These are phyloP conservation scores for Nycteola revayana DNA, from an alignment of 2,888 invertebrate genomes.

Conservation along the genomic window DNA sequence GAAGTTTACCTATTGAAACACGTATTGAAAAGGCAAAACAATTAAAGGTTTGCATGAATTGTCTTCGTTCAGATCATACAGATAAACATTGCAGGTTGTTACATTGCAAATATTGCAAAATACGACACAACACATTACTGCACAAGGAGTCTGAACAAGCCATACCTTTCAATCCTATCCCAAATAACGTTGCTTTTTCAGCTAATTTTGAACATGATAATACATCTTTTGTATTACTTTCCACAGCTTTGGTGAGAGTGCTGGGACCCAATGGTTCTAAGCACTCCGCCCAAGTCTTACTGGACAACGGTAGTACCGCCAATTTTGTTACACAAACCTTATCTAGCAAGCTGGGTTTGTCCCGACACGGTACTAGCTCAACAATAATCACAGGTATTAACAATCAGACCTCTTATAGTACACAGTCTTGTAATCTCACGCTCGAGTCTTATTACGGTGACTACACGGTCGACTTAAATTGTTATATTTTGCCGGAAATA, in stretches of 20 bases:
- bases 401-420: slow-evolving; percentile 8
- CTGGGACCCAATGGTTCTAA: neutral
- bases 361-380: slow-evolving; percentile 6
- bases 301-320: slow-evolving; percentile 21
- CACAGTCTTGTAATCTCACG: slow-evolving; percentile 15
- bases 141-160: neutral
- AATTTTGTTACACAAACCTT: slow-evolving; percentile 14
- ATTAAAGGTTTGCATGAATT: slow-evolving; percentile 6
- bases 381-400: slow-evolving; percentile 20
- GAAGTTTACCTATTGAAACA: slow-evolving; percentile 1
- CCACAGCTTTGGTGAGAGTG: slow-evolving; percentile 7
- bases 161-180: neutral
- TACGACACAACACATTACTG: slow-evolving; percentile 4
- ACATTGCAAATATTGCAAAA: slow-evolving; percentile 6
- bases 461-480: slow-evolving; percentile 10
- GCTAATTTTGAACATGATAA: slow-evolving; percentile 1
- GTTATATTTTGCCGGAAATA: slow-evolving; percentile 6
- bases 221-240: slow-evolving; percentile 1
- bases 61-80: slow-evolving; percentile 1
- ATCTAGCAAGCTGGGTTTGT: slow-evolving; percentile 13
- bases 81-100: slow-evolving; percentile 1
- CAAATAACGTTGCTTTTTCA: slow-evolving; percentile 1
- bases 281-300: slow-evolving; percentile 3
- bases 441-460: slow-evolving; percentile 12
- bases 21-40: slow-evolving; percentile 4